These are phyloP conservation scores for Harpegnathos saltator DNA, from an alignment of 1,140 invertebrate genomes.

Conservation along the genomic window DNA sequence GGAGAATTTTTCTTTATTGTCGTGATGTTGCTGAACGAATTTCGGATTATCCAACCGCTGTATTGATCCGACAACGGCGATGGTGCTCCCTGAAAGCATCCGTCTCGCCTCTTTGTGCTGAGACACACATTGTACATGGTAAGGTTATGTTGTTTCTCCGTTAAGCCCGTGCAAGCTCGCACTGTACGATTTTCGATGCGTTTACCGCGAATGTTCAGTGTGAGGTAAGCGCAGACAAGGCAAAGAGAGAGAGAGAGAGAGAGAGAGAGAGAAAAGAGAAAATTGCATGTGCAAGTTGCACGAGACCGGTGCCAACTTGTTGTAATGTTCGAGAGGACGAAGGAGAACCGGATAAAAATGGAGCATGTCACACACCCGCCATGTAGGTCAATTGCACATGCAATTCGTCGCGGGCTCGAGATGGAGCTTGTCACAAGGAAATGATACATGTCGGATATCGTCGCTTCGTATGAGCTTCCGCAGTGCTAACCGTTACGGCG, in stretches of 20 bases:
- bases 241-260: not conserved
- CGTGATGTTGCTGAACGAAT: not conserved
- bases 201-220: not conserved
- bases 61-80: constrained; percentile 21
- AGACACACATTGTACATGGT: not conserved
- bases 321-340: not conserved
- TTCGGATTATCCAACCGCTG: constrained; percentile 1
- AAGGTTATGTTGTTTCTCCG: constrained; percentile 35
- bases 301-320: not conserved
- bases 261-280: not conserved
- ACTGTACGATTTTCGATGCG: not conserved
- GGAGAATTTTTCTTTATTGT: not conserved
- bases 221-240: not conserved
- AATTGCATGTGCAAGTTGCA: not conserved
- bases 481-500: constrained; percentile 65
- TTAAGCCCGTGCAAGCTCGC: not conserved
- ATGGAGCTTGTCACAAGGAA: constrained; percentile 13
- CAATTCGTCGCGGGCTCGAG: not conserved
- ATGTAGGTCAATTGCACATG: not conserved
- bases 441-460: constrained; percentile 65
- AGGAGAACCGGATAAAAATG: constrained; percentile 14
- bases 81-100: not conserved
- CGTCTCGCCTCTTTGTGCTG: not conserved
- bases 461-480: constrained; percentile 67
- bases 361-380: not conserved